Percentiles rank a stretch among this genome's conserved stretches.
phyloP scores from a whole-genome alignment of 2,113 vertebrate species.

The Dicentrarchus labrax region DNA sequence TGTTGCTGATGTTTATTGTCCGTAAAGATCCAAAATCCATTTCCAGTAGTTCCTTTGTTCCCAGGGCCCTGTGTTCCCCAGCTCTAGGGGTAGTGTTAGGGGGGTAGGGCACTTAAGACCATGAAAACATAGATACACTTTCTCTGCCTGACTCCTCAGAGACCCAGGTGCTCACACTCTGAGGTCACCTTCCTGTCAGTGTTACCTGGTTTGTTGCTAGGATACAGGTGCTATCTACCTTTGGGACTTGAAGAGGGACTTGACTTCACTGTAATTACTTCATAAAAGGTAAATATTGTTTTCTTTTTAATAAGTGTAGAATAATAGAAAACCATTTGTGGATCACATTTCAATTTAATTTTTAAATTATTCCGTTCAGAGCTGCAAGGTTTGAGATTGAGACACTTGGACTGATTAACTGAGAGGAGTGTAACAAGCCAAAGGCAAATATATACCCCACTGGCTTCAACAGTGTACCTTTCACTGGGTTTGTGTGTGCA shows the following conservation, averaged over 20 bases:
- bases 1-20: not conserved
- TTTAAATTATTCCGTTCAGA: not conserved
- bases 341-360: not conserved
- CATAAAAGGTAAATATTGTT: not conserved
- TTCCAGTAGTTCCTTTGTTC: not conserved
- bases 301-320: not conserved
- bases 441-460: not conserved
- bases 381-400: slow-evolving; percentile 1
- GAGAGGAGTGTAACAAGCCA: slow-evolving; percentile 9
- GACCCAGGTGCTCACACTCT: not conserved
- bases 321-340: not conserved
- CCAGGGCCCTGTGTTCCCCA: too few relatives aligned
- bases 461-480: not conserved
- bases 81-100: too few relatives aligned
- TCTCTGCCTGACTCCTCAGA: not conserved
- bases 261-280: not conserved
- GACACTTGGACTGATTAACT: not conserved
- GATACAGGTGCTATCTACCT: not conserved
- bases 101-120: too few relatives aligned
- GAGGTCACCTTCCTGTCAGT: not conserved
- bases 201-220: not conserved
- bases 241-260: not conserved
- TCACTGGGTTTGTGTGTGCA: not conserved
- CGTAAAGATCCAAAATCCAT: not conserved
- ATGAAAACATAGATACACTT: too few relatives aligned